Evolutionary conservation across 2,113 vertebrate genomes (phyloP), one percentile per base, ranked within the genome.

Genomic region (Corydoras maculifer): DNA sequence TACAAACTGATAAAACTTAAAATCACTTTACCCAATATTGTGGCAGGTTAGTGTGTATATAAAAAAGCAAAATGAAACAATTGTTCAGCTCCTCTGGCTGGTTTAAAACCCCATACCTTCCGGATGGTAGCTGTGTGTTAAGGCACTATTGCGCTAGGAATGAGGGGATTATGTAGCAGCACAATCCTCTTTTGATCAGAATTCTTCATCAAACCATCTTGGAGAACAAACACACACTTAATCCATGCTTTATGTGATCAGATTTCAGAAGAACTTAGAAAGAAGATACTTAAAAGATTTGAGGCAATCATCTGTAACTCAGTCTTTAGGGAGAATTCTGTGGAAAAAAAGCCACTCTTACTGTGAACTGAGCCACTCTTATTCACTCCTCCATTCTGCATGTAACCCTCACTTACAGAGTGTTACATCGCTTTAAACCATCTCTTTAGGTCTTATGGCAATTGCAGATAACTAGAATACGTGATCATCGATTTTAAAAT

Each of bases 141-240:
- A 10, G 10, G 29, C 10, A 61, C 59, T 12, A 61, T 61, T 31
- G 30, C 59, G 13, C 30, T 13, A 62, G 31, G 60, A 32, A 62
- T 43, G 35, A 62, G 11, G 18, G 50, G 51, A 53, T 66, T 66
- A 66, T 30, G 29, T 31, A 66, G 64, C 50, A 66, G 61, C 32
- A 62, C 30, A 62, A n/a, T 62, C 61, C 50, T 66, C 64, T 66
- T 66, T 54, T 66, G 64, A 54, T 54, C 61, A 62, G 61, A 62
- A 62, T 62, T 43, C 61, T 49, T 66, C 64, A 54, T 66, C 64
- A 30, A 54, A 65, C 63, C 63, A 51, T 53, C 48, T 50, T 11
- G 49, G 49, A 65, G 63, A 51, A 30, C 49, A 66, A 49, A 25
- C 30, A 29, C 59, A 61, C 29, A 32, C 29, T 62, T 62, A 62